Percentiles rank a stretch among this genome's conserved stretches.
These are phyloP conservation scores for Steatocranus sp. DNA, from an alignment of 2,797 vertebrate genomes.

Conservation along the genomic window DNA sequence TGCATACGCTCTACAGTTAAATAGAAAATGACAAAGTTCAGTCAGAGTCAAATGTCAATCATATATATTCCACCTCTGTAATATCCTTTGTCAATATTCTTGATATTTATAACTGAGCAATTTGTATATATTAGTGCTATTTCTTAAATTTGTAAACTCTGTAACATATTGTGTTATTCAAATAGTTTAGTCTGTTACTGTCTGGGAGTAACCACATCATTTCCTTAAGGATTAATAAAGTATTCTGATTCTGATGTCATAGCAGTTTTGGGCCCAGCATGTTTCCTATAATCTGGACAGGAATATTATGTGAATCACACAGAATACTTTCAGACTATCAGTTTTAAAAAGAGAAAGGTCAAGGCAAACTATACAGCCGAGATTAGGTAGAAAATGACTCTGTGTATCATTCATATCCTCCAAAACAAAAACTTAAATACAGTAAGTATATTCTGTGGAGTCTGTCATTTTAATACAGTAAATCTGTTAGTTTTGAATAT, in stretches of 20 bases:
- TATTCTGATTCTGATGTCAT: neutral
- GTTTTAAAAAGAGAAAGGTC: neutral
- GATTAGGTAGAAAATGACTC: neutral
- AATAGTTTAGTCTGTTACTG: neutral
- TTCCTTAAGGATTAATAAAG: neutral
- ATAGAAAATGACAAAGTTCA: neutral
- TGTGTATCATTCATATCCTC: neutral
- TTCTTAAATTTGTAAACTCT: neutral
- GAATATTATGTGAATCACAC: rapidly evolving
- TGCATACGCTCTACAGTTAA: neutral
- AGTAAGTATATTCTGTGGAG: neutral
- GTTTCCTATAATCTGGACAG: neutral
- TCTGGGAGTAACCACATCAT: neutral
- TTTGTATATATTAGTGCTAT: neutral
- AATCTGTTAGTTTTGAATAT: neutral
- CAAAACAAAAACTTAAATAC: neutral
- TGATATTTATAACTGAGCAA: neutral
- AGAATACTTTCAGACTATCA: neutral
- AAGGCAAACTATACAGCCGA: neutral
- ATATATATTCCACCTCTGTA: neutral
- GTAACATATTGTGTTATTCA: neutral
- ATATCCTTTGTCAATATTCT: neutral
- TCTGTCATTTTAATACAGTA: neutral
- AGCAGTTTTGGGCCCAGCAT: neutral
- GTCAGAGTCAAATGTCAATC: neutral